A percentile compares a stretch with the other conserved stretches of the same genome.
phyloP scores from a whole-genome alignment of 2,113 vertebrate genomes.

The Chionodraco myersi region DNA sequence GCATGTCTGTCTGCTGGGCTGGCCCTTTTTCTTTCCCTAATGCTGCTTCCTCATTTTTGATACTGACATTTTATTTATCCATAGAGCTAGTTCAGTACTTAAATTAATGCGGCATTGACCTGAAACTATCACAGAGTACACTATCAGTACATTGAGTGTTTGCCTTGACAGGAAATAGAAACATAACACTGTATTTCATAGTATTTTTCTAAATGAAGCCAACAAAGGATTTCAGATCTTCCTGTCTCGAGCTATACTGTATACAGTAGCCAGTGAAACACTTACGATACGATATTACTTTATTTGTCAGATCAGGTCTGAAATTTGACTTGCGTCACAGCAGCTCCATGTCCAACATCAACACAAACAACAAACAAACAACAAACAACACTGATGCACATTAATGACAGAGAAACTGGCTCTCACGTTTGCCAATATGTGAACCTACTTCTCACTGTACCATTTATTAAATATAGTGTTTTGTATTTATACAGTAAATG shows the following conservation, averaged over 20 bases:
- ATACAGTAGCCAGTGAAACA: constrained; percentile 9
- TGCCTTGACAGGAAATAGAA: not conserved
- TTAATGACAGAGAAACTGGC: constrained; percentile 8
- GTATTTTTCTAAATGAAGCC: not conserved
- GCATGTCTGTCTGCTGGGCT: not conserved
- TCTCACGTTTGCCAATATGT: not conserved
- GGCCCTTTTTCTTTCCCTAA: not conserved
- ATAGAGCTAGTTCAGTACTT: not conserved
- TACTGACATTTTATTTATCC: constrained; percentile 9
- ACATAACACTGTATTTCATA: constrained; percentile 1
- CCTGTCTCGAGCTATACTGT: not conserved
- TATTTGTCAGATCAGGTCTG: too few relatives aligned
- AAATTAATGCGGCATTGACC: not conserved
- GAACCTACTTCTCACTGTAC: too few relatives aligned
- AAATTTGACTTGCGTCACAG: too few relatives aligned
- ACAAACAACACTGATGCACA: not conserved
- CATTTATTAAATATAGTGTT: too few relatives aligned
- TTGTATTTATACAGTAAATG: too few relatives aligned
- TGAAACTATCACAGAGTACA: constrained; percentile 6
- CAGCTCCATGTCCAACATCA: too few relatives aligned
- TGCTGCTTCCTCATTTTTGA: not conserved
- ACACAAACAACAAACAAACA: too few relatives aligned
- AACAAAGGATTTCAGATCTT: not conserved
- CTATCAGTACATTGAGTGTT: not conserved
- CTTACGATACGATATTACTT: not conserved